Percentiles rank a stretch among this genome's conserved stretches.
These are phyloP conservation scores for Spheniscus humboldti DNA, from an alignment of 2,797 vertebrate species.

Conservation along the genomic window DNA sequence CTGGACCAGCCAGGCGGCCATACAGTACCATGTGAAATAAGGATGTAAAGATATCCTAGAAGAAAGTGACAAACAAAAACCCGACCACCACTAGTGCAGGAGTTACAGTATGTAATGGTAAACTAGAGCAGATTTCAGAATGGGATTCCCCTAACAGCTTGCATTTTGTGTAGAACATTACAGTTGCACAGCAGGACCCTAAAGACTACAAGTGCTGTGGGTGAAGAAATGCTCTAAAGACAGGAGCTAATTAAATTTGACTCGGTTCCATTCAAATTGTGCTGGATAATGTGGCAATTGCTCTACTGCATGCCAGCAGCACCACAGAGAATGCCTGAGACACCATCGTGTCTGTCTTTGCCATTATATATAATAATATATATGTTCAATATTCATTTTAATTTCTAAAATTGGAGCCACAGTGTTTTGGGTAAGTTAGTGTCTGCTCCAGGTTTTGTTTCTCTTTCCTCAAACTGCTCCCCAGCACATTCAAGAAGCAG, in stretches of 20 bases:
- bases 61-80: not conserved
- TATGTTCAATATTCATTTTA: not conserved
- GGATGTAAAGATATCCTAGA: not conserved
- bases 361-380: not conserved
- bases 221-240: not conserved
- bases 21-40: not conserved
- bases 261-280: not conserved
- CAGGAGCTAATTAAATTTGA: conserved; percentile 6
- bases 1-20: not conserved
- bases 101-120: not conserved
- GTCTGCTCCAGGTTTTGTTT: not conserved
- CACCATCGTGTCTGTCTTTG: not conserved
- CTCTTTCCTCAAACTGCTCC: not conserved
- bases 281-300: not conserved
- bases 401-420: not conserved
- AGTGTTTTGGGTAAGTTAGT: not conserved
- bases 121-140: not conserved
- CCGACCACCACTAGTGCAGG: not conserved
- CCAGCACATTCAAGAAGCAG: not conserved
- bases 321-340: not conserved
- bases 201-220: not conserved
- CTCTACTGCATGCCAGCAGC: not conserved
- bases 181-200: not conserved
- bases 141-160: not conserved
- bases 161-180: not conserved